These are phyloP conservation scores for Amyelois transitella DNA, from an alignment of 1,140 invertebrate species.

Conservation along the genomic window DNA sequence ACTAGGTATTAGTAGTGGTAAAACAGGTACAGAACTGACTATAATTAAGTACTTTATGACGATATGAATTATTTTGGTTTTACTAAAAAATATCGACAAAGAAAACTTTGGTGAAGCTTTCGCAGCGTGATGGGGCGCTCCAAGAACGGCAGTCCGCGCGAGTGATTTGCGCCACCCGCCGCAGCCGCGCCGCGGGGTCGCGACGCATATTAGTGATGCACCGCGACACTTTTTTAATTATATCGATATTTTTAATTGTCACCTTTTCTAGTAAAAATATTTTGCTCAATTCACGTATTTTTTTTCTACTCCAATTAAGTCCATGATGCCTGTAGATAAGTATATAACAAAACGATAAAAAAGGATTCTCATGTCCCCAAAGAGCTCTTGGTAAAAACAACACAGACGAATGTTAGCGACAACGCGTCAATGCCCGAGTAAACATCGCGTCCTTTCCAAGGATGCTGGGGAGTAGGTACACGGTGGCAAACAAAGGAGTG, in stretches of 20 bases:
- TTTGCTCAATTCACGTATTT: too few species aligned
- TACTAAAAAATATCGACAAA: too few species aligned
- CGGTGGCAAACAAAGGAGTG: constrained; percentile 61
- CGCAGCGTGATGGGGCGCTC: constrained; percentile 32
- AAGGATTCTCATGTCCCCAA: background rate
- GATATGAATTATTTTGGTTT: too few species aligned
- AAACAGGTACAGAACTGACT: too few species aligned
- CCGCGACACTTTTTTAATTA: constrained; percentile 19
- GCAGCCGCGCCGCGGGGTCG: constrained; percentile 55
- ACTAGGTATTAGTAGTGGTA: too few species aligned
- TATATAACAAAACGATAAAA: background rate
- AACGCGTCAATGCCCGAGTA: constrained; percentile 13
- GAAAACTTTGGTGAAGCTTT: constrained; percentile 28
- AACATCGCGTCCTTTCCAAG: constrained; percentile 18
- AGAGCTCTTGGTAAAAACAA: background rate
- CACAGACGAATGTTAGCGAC: background rate
- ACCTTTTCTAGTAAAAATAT: background rate
- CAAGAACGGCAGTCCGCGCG: constrained; percentile 69
- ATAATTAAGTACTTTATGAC: too few species aligned
- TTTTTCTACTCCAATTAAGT: too few species aligned
- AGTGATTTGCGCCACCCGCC: constrained; percentile 67
- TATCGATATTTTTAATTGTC: constrained; percentile 43
- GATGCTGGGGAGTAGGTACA: constrained; percentile 20
- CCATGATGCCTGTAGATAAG: too few species aligned
- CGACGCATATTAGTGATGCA: constrained; percentile 52